Percentiles rank a stretch among this genome's conserved stretches.
phyloP scores from a whole-genome alignment of 2,797 vertebrate species.

The Cephalopachus bancanus region DNA sequence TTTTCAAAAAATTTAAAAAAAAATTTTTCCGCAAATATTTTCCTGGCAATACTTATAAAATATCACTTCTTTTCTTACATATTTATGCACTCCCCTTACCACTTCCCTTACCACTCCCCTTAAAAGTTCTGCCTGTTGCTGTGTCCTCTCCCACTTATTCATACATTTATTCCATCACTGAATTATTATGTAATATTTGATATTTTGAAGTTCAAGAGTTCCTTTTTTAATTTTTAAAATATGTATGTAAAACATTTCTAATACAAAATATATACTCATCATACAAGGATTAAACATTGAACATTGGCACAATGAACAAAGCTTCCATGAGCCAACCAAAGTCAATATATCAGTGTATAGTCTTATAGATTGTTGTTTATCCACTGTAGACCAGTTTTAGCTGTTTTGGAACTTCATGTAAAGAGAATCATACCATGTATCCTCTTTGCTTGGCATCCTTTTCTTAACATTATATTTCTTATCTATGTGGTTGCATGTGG shows the following conservation, averaged over 20 bases:
- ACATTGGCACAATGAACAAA: not conserved
- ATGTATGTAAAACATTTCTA: not conserved
- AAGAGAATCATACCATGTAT: not conserved
- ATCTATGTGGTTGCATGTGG: not conserved
- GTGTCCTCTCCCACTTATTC: not conserved
- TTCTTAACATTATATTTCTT: not conserved
- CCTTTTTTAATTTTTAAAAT: not conserved
- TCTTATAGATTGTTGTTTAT: not conserved
- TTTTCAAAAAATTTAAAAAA: no score
- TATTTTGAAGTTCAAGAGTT: not conserved
- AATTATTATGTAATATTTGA: not conserved
- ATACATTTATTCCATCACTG: not conserved
- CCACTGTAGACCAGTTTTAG: not conserved
- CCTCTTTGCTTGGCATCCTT: not conserved
- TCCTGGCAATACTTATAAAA: not conserved
- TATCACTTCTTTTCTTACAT: not conserved
- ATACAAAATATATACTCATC: not conserved
- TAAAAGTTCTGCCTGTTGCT: constrained; percentile 34
- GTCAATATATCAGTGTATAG: not conserved
- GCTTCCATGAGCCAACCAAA: not conserved
- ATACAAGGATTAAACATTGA: constrained; percentile 9
- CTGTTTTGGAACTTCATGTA: not conserved
- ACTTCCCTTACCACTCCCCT: not conserved
- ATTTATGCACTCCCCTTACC: not conserved
- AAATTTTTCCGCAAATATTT: not conserved